These are phyloP conservation scores for Cryptotis parvus DNA, from an alignment of 2,113 vertebrate species.

Conservation along the genomic window DNA sequence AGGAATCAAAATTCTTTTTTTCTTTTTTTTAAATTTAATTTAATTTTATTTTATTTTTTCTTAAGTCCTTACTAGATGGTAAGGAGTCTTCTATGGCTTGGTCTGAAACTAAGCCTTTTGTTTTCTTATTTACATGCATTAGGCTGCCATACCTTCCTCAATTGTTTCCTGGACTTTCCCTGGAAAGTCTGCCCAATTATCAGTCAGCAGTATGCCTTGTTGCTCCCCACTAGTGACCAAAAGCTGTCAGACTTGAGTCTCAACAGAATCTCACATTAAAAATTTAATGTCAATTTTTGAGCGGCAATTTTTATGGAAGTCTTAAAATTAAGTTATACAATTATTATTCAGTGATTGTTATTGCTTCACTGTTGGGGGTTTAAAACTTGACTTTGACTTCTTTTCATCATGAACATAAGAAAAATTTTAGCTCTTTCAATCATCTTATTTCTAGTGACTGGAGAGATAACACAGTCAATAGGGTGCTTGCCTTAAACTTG, in stretches of 20 bases:
- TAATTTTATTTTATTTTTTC: not conserved
- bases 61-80: not conserved
- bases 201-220: not conserved
- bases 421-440: not conserved
- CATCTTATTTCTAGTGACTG: slow-evolving; percentile 3
- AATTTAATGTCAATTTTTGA: not conserved
- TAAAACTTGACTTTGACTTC: slow-evolving; percentile 1
- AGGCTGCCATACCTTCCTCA: not conserved
- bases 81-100: no score
- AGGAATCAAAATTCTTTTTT: not conserved
- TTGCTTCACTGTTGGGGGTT: not conserved
- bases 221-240: slow-evolving; percentile 55
- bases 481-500: no score
- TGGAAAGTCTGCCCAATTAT: not conserved
- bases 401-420: slow-evolving; percentile 16
- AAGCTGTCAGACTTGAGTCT: not conserved
- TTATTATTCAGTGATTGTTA: not conserved
- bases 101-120: no score
- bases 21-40: no score
- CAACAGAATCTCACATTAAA: not conserved
- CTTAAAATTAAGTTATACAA: not conserved
- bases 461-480: not conserved
- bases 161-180: not conserved
- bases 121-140: no score
- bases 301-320: not conserved